These are phyloP conservation scores for Percina caprodes DNA, from an alignment of 2,113 vertebrate species.

Conservation along the genomic window DNA sequence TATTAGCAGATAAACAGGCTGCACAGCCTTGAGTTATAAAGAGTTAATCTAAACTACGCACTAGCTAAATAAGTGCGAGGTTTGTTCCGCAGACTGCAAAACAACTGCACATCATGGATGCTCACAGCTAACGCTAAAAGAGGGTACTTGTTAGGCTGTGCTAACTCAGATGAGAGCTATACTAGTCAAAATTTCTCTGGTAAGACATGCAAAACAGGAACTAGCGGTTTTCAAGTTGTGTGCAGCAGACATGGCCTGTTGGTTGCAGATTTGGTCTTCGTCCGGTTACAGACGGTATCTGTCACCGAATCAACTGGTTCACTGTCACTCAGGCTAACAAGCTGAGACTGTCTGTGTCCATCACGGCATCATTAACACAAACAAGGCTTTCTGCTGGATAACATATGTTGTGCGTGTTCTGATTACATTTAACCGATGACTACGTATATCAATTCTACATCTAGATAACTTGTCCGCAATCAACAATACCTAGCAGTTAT, in stretches of 20 bases:
- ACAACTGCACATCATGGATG: conserved; percentile 42
- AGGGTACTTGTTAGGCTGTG: neutral
- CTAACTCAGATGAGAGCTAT: neutral
- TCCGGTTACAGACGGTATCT: conserved; percentile 42
- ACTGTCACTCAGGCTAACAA: conserved; percentile 45
- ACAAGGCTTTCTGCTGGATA: neutral
- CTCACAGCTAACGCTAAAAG: neutral
- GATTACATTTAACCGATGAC: neutral
- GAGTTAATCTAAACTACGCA: neutral
- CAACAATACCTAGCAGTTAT: neutral
- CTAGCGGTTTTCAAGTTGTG: neutral
- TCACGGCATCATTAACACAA: conserved; percentile 13
- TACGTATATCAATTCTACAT: neutral
- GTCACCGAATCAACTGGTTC: conserved; percentile 26
- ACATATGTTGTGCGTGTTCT: neutral
- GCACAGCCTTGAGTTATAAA: neutral
- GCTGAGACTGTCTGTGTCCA: conserved; percentile 28
- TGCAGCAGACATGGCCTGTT: neutral
- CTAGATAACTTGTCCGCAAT: no score
- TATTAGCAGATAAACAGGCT: conserved; percentile 51
- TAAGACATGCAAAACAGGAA: neutral
- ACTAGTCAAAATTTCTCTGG: neutral
- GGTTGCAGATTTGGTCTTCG: conserved; percentile 21
- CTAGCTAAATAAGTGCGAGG: conserved; percentile 13
- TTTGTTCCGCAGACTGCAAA: neutral